These are phyloP conservation scores for Oostethus manadensis DNA, from an alignment of 2,113 vertebrate genomes.

Conservation along the genomic window DNA sequence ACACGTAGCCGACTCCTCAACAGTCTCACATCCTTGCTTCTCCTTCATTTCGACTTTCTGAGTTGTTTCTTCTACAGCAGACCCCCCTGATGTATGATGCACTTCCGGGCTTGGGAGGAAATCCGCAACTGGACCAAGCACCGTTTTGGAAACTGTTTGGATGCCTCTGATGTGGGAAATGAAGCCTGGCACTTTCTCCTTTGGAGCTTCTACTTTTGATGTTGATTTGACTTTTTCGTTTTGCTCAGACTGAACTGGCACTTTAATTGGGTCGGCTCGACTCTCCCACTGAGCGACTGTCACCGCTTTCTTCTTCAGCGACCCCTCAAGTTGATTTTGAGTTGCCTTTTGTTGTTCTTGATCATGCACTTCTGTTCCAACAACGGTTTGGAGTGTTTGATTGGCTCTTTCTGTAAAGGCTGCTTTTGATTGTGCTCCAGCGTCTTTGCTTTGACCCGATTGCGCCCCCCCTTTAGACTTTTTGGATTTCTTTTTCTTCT, in stretches of 20 bases:
- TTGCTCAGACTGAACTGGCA: constrained; percentile 46
- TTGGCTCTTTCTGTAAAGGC: constrained; percentile 33
- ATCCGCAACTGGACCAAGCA: constrained; percentile 66
- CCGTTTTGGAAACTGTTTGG: constrained; percentile 62
- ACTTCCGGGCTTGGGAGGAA: constrained; percentile 68
- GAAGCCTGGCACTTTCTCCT: constrained; percentile 71
- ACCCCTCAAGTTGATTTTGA: constrained; percentile 55
- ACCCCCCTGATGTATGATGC: not conserved
- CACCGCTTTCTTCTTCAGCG: constrained; percentile 53
- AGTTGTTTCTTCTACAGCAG: constrained; percentile 36
- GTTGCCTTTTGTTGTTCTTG: constrained; percentile 42
- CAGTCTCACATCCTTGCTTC: constrained; percentile 62
- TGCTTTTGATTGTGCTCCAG: constrained; percentile 37
- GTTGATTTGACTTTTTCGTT: constrained; percentile 51
- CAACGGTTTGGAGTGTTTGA: constrained; percentile 44
- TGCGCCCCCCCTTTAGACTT: constrained; percentile 60
- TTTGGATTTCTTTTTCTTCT: constrained; percentile 72
- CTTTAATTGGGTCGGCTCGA: constrained; percentile 45
- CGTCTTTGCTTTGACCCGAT: constrained; percentile 45
- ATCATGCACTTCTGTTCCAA: constrained; percentile 32
- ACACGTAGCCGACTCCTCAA: constrained; percentile 54
- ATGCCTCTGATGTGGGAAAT: constrained; percentile 72
- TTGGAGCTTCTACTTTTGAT: constrained; percentile 64
- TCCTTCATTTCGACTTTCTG: constrained; percentile 69
- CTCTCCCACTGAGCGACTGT: constrained; percentile 47